phyloP scores from a whole-genome alignment of 2,888 invertebrate species.

The Colletes collaris region DNA sequence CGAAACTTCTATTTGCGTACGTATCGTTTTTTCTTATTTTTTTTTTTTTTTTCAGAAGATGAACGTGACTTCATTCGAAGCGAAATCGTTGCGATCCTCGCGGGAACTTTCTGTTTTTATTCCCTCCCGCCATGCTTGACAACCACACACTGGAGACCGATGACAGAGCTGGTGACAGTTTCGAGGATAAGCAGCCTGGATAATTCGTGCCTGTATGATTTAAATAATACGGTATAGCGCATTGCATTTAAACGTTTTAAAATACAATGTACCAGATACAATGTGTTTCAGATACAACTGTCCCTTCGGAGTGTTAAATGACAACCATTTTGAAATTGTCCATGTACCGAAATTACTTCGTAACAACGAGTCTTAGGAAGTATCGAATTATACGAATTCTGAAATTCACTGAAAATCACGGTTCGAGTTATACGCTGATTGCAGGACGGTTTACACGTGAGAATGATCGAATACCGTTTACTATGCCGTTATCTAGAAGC shows the following conservation, averaged over 20 bases:
- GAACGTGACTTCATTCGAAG: constrained; percentile 27
- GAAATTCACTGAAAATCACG: constrained; percentile 21
- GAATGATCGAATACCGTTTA: constrained; percentile 65
- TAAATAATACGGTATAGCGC: too few relatives aligned
- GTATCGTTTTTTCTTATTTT: constrained; percentile 14
- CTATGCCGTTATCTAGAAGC: constrained; percentile 66
- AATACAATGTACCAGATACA: neutral
- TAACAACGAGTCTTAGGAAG: constrained; percentile 7
- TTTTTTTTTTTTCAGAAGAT: neutral
- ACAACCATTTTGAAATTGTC: neutral
- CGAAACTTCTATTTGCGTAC: constrained; percentile 25
- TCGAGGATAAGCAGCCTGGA: neutral
- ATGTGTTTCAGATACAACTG: neutral
- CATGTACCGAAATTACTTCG: neutral
- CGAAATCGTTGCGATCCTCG: neutral
- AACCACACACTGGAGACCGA: neutral
- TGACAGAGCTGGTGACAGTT: constrained; percentile 1
- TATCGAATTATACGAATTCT: neutral
- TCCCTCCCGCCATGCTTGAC: constrained; percentile 7
- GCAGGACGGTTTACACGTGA: constrained; percentile 33
- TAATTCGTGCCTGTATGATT: neutral
- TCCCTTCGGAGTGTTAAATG: neutral
- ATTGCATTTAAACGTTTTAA: too few relatives aligned
- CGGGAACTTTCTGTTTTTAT: neutral
- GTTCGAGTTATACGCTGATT: constrained; percentile 20